Base-by-base conservation (phyloP, 2,888 invertebrate genomes). In the Troides aeacus region DNA sequence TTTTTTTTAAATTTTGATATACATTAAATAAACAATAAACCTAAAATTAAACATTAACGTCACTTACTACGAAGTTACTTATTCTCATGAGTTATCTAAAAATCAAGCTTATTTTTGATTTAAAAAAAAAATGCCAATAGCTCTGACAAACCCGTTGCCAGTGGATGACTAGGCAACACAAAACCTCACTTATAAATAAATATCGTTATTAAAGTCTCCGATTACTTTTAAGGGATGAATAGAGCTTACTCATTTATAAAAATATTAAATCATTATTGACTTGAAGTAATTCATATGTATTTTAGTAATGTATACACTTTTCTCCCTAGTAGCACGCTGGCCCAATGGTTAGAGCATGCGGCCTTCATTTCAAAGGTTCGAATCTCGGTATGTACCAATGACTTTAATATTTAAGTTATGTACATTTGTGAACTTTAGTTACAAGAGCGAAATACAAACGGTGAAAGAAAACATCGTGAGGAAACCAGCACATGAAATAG, bases 181-280 rank as follows among this genome's bases (percentile, higher is more conserved):
- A 30, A 36, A 8, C 53, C 21, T 46, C 50, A 58, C 62, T 63
- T 59, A 21, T 36, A 36, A 59, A 59, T 46, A 50, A 63, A 21
- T 46, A 30, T 21, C 50, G 58, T 59, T 62, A 62, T 63, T 12
- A 24, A 10, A 58, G n/a, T 30, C 50, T 10, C 10, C 50, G 23
- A 63, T 68, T 63, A 68, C 50, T 68, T 68, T 63, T 50, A 68
- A 30, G 58, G 59, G 59, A 59, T 68, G 68, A 62, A 68, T 68
- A 50, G 23, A 30, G 30, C 0, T 30, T 30, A 30, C 3, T 4
- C 30, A 30, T 30, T 30, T 30, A 30, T 30, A 30, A 30, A 30
- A 30, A 30, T 30, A 30, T 18, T 59, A 15, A 42, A 50, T 59
- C 63, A 63, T 46, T 57, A 46, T 66, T 60, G 21, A 15, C 30